Conservation (phyloP, 2,797 vertebrate genomes). For the Anguilla anguilla region DNA sequence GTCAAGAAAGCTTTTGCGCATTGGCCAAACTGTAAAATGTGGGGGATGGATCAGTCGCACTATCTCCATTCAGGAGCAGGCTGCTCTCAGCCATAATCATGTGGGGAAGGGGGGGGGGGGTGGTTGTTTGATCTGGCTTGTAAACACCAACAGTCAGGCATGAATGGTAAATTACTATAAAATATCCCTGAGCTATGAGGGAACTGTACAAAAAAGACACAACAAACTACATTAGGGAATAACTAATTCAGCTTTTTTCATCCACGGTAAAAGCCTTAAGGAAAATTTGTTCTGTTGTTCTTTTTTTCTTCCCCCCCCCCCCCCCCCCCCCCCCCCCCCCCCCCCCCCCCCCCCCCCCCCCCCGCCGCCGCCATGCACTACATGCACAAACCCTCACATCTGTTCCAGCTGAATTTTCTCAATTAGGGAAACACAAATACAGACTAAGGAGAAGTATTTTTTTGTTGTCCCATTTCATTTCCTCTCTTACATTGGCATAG, state of each 20-base stretch:
- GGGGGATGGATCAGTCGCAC: background rate
- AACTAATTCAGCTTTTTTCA: background rate
- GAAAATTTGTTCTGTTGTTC: background rate
- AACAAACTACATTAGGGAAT: background rate
- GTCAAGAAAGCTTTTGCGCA: no score
- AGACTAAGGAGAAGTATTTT: background rate
- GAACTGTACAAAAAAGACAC: background rate
- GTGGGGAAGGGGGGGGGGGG: no score
- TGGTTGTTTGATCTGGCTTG: constrained; percentile 2
- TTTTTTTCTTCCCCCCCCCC: background rate
- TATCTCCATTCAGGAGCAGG: background rate
- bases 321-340: background rate
- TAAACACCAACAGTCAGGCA: background rate
- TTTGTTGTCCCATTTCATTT: background rate
- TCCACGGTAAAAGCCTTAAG: background rate
- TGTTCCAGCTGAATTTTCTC: background rate
- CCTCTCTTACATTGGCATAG: background rate
- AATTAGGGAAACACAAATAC: background rate
- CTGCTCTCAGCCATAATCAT: background rate
- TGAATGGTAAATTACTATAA: background rate
- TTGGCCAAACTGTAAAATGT: no score
- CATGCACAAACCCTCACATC: background rate
- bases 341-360: background rate
- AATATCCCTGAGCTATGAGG: background rate
- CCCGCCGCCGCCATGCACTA: background rate